Conservation (phyloP, 2,888 invertebrate genomes). For the Ptilodon capucinus region DNA sequence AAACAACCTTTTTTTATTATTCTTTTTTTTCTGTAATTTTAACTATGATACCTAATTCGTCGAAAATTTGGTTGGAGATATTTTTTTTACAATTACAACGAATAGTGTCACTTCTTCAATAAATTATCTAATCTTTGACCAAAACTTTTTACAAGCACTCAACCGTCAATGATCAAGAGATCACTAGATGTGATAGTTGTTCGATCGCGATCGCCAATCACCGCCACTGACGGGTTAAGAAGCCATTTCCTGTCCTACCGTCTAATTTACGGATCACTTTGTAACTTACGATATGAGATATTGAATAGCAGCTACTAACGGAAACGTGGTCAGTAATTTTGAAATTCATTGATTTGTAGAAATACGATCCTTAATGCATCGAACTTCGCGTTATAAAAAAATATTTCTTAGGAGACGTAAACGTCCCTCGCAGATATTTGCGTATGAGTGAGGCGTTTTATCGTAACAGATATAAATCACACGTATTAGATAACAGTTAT, state of each 20-base stretch:
- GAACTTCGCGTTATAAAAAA: too few relatives aligned
- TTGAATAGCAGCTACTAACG: conserved; percentile 41
- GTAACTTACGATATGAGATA: conserved; percentile 43
- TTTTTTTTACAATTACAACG: too few relatives aligned
- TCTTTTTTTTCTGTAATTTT: too few relatives aligned
- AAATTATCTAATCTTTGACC: conserved; percentile 43
- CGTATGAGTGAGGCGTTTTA: too few relatives aligned
- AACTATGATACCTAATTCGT: too few relatives aligned
- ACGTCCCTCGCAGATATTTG: too few relatives aligned
- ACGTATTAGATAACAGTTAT: too few relatives aligned
- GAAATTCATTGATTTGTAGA: not conserved
- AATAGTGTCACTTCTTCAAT: conserved; percentile 3
- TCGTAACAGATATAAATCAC: too few relatives aligned
- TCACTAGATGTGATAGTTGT: conserved; percentile 67
- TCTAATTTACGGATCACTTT: conserved; percentile 79
- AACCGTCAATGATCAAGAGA: conserved; percentile 63
- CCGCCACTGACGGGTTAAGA: conserved; percentile 76
- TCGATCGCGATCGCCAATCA: conserved; percentile 72
- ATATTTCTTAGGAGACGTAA: too few relatives aligned
- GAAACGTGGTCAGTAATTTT: conserved; percentile 15
- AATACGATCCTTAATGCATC: not conserved
- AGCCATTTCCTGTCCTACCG: conserved; percentile 77
- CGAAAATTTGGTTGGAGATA: too few relatives aligned
- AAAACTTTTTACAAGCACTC: conserved; percentile 60
- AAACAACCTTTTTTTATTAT: too few relatives aligned